Percentiles rank a stretch among this genome's conserved stretches.
phyloP scores from a whole-genome alignment of 1,140 invertebrate genomes.

The Ips typographus region DNA sequence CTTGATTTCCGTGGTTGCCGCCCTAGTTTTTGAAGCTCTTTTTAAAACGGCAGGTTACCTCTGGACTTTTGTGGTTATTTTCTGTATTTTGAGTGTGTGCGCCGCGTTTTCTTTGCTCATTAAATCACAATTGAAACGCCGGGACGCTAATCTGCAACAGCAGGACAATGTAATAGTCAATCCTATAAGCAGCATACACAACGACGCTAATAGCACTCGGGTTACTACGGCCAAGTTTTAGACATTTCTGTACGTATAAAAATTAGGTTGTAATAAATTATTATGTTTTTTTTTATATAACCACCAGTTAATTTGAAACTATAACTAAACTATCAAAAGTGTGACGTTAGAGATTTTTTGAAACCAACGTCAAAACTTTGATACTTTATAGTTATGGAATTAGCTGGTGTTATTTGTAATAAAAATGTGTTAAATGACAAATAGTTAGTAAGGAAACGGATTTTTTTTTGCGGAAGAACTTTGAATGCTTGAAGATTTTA shows the following conservation, averaged over 20 bases:
- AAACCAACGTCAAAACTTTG: too few relatives aligned
- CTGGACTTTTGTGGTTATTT: slow-evolving; percentile 30
- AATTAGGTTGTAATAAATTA: too few relatives aligned
- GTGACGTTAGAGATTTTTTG: too few relatives aligned
- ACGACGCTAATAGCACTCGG: not conserved
- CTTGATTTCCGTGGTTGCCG: slow-evolving; percentile 36
- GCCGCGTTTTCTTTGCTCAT: slow-evolving; percentile 34
- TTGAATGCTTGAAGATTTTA: too few relatives aligned
- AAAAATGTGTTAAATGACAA: too few relatives aligned
- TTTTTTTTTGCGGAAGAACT: too few relatives aligned
- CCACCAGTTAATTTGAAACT: too few relatives aligned
- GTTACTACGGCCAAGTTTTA: slow-evolving; percentile 9
- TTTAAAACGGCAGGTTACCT: slow-evolving; percentile 32
- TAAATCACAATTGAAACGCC: slow-evolving; percentile 37
- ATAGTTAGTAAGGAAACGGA: too few relatives aligned
- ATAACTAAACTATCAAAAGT: too few relatives aligned
- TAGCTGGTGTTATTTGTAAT: too few relatives aligned
- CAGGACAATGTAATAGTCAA: slow-evolving; percentile 1
- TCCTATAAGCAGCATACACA: not conserved
- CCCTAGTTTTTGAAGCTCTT: slow-evolving; percentile 35
- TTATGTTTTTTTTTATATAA: too few relatives aligned
- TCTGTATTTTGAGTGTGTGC: slow-evolving; percentile 24
- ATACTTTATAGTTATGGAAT: too few relatives aligned
- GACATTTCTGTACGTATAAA: not conserved
- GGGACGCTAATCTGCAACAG: slow-evolving; percentile 38